phyloP scores from a whole-genome alignment of 2,113 vertebrate species.

The Bucco capensis region DNA sequence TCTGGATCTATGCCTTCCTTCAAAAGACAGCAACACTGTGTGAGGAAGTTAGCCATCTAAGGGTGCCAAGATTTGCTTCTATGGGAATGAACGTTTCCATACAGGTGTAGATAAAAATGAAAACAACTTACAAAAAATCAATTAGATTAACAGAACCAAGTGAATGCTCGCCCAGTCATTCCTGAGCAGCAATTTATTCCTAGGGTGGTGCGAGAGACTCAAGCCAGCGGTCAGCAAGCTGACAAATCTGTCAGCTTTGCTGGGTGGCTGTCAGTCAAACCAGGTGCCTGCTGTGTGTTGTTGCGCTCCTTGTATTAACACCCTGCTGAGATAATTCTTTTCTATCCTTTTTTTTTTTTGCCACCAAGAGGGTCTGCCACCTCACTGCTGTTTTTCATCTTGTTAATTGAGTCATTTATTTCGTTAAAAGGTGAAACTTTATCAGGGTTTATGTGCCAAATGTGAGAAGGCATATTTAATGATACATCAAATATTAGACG shows the following conservation, averaged over 20 bases:
- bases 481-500: constrained; percentile 70
- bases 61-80: constrained; percentile 17
- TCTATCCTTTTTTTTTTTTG: constrained; percentile 71
- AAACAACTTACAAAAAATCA: constrained; percentile 60
- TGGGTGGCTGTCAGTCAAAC: constrained; percentile 79
- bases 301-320: constrained; percentile 80
- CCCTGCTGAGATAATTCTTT: constrained; percentile 85
- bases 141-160: constrained; percentile 70
- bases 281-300: constrained; percentile 71
- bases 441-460: constrained; percentile 74
- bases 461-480: constrained; percentile 76
- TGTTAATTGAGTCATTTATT: constrained; percentile 92
- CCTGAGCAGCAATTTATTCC: constrained; percentile 71
- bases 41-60: neutral
- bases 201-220: constrained; percentile 67
- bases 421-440: constrained; percentile 83
- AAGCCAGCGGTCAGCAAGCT: constrained; percentile 72
- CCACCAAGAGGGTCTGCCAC: constrained; percentile 79
- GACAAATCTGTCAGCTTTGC: constrained; percentile 77
- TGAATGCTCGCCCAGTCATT: constrained; percentile 61
- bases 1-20: neutral
- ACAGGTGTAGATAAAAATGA: constrained; percentile 46
- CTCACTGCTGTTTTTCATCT: constrained; percentile 79
- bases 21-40: neutral
- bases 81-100: neutral